Evolutionary conservation across 1,140 invertebrate species (phyloP).

Genomic region (Drosophila chauvacae): DNA sequence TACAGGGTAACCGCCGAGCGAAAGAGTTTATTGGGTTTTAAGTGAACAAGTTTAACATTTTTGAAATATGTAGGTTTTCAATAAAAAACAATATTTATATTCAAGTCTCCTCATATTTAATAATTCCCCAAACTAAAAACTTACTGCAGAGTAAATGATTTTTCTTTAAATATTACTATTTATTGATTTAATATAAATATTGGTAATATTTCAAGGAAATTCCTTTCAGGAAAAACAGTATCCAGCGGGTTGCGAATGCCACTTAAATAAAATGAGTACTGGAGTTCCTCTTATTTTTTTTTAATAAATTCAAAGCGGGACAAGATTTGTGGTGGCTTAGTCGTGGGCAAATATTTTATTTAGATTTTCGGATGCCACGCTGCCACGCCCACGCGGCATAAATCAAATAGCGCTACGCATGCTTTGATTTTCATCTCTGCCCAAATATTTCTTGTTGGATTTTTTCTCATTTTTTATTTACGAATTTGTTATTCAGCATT

Average conservation of each 20-base stretch:
- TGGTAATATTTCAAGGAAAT: no score
- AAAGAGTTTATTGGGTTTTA: not conserved
- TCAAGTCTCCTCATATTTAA: no score
- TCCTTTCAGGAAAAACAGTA: not conserved
- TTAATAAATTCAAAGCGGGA: constrained; percentile 67
- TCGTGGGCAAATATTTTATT: constrained; percentile 70
- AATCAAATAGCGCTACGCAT: constrained; percentile 59
- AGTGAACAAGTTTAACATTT: no score
- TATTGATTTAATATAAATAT: no score
- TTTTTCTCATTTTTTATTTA: constrained; percentile 16
- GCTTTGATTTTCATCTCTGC: constrained; percentile 41
- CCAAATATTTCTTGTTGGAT: constrained; percentile 35
- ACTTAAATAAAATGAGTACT: not conserved
- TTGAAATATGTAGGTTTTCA: no score
- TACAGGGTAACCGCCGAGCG: not conserved
- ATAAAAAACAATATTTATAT: no score
- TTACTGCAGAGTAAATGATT: no score
- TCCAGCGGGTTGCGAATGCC: not conserved
- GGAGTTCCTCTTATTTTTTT: constrained; percentile 22
- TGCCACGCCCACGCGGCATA: constrained; percentile 49
- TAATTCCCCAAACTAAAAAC: no score
- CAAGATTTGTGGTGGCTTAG: constrained; percentile 59
- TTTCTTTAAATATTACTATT: no score
- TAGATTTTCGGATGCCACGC: constrained; percentile 49
- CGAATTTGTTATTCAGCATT: no score